Evolutionary conservation across 2,797 vertebrate species (phyloP), one percentile per base, ranked within the genome.

Genomic region (Cottoperca gobio): DNA sequence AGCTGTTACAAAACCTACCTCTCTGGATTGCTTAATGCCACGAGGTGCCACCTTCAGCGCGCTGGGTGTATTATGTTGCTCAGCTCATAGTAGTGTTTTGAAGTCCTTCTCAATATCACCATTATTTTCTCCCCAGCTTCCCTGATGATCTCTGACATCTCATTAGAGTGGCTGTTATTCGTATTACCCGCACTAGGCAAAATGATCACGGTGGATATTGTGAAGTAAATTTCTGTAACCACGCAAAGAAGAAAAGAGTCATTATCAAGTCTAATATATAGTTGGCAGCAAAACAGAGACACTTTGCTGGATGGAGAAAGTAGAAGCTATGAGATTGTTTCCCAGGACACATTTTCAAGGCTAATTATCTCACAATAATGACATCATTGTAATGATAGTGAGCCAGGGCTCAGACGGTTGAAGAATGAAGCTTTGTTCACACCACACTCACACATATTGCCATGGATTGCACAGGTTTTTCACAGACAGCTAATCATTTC

Each of bases 291-390:
- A 86, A 88, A 88, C 80, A 81, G 57, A 78, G 61, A 81, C 60
- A 75, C 77, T 86, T 69, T 72, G 75, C 77, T 84, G 39, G 39
- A 69, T 76, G 64, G 76, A 83, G 67, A 79, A 74, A 82, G 72
- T 67, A 63, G 72, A 81, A 64, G 63, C 79, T 68, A 70, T 71
- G 67, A 81, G 87, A 84, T 81, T 78, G 78, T 84, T 86, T 87
- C 82, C 81, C 79, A 42, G 81, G 79, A 91, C 82, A 73, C 59
- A 72, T 88, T 83, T 90, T 85, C 77, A 81, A 86, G 77, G 72
- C 83, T 86, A 92, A 88, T 91, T 93, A 85, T 86, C 82, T 88
- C 43, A 24, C 75, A 83, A 79, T 91, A 88, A 92, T 89, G 76
- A 89, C 72, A 85, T 89, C 64, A 80, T 90, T 84, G 87, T 82